These are phyloP conservation scores for Acleris laterana DNA, from an alignment of 2,888 invertebrate species.

Conservation along the genomic window DNA sequence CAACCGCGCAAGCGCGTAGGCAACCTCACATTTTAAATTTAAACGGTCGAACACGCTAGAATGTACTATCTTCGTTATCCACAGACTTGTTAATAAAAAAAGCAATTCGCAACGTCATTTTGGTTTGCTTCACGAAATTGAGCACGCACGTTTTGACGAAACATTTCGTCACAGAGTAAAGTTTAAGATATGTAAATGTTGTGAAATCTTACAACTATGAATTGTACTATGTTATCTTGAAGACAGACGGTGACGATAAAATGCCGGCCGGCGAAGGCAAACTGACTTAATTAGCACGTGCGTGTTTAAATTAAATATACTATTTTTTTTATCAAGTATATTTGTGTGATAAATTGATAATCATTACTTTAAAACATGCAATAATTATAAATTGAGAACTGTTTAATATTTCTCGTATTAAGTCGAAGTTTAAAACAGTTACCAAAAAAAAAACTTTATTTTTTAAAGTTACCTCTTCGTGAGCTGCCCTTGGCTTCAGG, in stretches of 20 bases:
- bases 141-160: neutral
- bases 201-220: conserved; percentile 23
- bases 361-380: neutral
- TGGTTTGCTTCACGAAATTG: too few relatives aligned
- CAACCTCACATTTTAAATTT: conserved; percentile 2
- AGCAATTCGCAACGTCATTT: too few relatives aligned
- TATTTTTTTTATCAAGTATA: neutral
- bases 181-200: conserved; percentile 28
- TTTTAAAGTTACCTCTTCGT: conserved; percentile 76
- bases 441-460: too few relatives aligned
- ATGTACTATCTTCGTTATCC: neutral
- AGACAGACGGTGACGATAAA: conserved; percentile 20
- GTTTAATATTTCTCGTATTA: too few relatives aligned
- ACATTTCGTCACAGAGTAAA: conserved; percentile 15
- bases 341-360: neutral
- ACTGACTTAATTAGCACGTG: too few relatives aligned
- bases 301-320: neutral
- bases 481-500: conserved; percentile 60
- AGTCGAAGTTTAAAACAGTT: too few relatives aligned
- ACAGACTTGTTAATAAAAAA: too few relatives aligned
- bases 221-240: conserved; percentile 20
- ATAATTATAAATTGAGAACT: too few relatives aligned
- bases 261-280: neutral
- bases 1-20: conserved; percentile 28
- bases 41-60: neutral